Evolutionary conservation across 1,140 invertebrate genomes (phyloP).

Genomic region (Zaprionus tsacasi): DNA sequence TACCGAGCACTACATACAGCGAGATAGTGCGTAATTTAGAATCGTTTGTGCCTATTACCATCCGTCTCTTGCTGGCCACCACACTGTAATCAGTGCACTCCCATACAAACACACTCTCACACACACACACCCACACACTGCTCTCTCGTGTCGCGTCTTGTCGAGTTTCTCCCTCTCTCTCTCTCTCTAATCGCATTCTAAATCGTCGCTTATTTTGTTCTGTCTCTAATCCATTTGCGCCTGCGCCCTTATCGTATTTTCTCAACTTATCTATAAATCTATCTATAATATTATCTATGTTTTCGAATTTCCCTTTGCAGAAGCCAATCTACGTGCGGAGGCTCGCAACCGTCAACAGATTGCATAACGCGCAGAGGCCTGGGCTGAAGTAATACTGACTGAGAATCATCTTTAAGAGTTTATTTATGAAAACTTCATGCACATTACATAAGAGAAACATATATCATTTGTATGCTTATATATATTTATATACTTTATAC

Average conservation of each 20-base stretch:
- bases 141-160: neutral
- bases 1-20: neutral
- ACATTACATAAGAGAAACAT: too few relatives aligned
- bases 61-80: neutral
- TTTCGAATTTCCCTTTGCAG: constrained; percentile 34
- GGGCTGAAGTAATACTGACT: constrained; percentile 66
- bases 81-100: neutral
- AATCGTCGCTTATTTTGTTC: neutral
- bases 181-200: too few relatives aligned
- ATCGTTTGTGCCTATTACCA: too few relatives aligned
- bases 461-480: neutral
- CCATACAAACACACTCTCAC: neutral
- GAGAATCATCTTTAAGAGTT: constrained; percentile 73
- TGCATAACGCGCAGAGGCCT: constrained; percentile 54
- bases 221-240: neutral
- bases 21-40: too few relatives aligned
- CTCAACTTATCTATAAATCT: neutral
- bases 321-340: constrained; percentile 20
- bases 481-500: neutral
- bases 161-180: neutral
- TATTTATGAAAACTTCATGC: constrained; percentile 41
- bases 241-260: too few relatives aligned
- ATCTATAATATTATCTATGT: neutral
- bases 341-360: constrained; percentile 2
- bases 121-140: neutral